A percentile compares a stretch with the other conserved stretches of the same genome.
phyloP scores from a whole-genome alignment of 2,113 vertebrate genomes.

The Phodopus roborovskii region DNA sequence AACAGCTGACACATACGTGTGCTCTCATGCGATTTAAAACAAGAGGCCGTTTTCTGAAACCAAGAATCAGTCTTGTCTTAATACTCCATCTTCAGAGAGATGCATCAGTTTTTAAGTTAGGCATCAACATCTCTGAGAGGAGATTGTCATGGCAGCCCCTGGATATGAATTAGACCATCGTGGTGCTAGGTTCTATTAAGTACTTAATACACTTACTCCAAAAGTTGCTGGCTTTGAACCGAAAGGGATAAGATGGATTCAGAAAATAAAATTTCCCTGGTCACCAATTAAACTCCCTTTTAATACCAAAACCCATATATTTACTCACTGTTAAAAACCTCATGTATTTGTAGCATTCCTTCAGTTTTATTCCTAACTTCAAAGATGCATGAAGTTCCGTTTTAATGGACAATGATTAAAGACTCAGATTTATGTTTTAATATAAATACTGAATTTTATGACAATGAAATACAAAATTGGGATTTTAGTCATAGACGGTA shows the following conservation, averaged over 20 bases:
- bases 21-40: not conserved
- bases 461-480: not conserved
- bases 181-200: not conserved
- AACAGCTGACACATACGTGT: not conserved
- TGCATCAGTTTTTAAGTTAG: not conserved
- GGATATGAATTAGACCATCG: not conserved
- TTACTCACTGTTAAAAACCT: not conserved
- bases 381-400: not conserved
- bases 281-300: not conserved
- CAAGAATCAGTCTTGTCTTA: not conserved
- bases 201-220: not conserved
- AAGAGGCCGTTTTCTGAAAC: not conserved
- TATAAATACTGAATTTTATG: not conserved
- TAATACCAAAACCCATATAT: not conserved
- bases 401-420: slow-evolving; percentile 40
- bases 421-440: not conserved
- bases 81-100: not conserved
- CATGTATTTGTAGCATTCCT: slow-evolving; percentile 13
- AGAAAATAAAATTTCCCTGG: not conserved
- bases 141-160: not conserved
- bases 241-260: not conserved
- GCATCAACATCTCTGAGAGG: not conserved
- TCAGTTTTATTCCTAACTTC: slow-evolving; percentile 1
- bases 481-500: not conserved
- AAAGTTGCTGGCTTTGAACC: not conserved